Conservation (phyloP, 1,140 invertebrate species). For the Popillia japonica region DNA sequence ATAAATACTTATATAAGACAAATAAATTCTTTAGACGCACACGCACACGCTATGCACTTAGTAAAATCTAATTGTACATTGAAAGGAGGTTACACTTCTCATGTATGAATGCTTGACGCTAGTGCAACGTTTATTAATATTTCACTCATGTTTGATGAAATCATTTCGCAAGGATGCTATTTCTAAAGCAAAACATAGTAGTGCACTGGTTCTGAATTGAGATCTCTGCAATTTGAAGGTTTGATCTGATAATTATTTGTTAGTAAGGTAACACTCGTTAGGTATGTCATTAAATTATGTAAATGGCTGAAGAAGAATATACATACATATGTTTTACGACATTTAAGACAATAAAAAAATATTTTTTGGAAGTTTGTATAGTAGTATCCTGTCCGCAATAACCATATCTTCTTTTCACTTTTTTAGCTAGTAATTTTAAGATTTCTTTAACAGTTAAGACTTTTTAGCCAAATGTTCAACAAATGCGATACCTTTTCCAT, state of each 20-base stretch:
- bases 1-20: not conserved
- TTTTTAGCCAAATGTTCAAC: too few species aligned
- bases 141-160: not conserved
- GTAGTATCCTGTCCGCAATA: too few species aligned
- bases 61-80: not conserved
- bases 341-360: too few species aligned
- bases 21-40: not conserved
- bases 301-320: not conserved
- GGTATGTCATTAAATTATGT: not conserved
- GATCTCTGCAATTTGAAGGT: not conserved
- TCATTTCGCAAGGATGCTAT: not conserved
- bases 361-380: too few species aligned
- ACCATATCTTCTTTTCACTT: too few species aligned
- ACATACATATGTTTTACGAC: not conserved
- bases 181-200: not conserved
- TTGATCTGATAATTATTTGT: not conserved
- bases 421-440: too few species aligned
- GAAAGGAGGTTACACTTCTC: slow-evolving; percentile 7
- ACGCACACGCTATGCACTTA: not conserved
- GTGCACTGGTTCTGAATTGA: not conserved
- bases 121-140: not conserved
- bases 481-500: too few species aligned
- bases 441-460: too few species aligned
- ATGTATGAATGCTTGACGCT: not conserved
- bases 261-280: not conserved